These are phyloP conservation scores for Hirudinaria manillensis DNA, from an alignment of 2,888 invertebrate genomes.

Conservation along the genomic window DNA sequence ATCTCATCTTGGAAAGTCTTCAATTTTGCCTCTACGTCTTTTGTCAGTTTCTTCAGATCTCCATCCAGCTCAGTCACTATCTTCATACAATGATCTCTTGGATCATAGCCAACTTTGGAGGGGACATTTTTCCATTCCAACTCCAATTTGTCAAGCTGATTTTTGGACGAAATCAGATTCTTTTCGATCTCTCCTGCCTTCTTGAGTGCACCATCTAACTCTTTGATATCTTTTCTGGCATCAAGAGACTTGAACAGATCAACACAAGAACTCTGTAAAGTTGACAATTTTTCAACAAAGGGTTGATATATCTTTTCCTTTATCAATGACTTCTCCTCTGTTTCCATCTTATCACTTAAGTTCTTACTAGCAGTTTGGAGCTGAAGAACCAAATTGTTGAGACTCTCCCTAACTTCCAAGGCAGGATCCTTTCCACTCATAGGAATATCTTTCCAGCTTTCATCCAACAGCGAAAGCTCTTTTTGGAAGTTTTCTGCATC, in stretches of 20 bases:
- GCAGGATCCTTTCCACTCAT: slow-evolving; percentile 19
- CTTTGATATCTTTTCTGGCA: not conserved
- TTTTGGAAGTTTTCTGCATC: not conserved
- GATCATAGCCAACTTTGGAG: not conserved
- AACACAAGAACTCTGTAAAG: not conserved
- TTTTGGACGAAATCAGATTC: not conserved
- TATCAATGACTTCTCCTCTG: not conserved
- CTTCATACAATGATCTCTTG: not conserved
- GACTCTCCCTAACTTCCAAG: not conserved
- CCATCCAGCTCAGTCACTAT: not conserved
- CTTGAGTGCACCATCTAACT: not conserved
- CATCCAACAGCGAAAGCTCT: slow-evolving; percentile 1
- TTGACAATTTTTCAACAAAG: not conserved
- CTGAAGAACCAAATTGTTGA: slow-evolving; percentile 4
- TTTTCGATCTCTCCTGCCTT: not conserved
- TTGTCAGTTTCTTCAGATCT: not conserved
- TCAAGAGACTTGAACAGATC: not conserved
- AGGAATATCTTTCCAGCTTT: slow-evolving; percentile 8
- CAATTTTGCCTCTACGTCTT: not conserved
- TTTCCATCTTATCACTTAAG: not conserved
- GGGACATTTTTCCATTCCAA: not conserved
- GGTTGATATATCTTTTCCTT: slow-evolving; percentile 4
- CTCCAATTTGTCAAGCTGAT: not conserved
- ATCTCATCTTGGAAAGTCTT: slow-evolving; percentile 4
- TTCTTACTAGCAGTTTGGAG: not conserved